Base-by-base conservation (phyloP, 2,888 invertebrate genomes). In the Palloptera scutellata region DNA sequence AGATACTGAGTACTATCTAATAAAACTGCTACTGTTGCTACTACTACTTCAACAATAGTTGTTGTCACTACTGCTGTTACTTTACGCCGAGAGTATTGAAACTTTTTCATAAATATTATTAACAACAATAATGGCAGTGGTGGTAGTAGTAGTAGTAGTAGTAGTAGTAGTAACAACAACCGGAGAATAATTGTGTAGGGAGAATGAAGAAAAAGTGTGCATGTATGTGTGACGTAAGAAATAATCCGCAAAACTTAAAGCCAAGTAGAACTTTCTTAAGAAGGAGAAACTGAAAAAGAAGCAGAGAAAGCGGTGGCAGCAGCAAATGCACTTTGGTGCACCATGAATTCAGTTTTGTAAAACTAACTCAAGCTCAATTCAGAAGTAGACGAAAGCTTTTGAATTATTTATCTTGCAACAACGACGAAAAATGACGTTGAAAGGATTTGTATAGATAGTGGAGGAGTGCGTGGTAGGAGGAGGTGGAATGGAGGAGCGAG, bases 71-170 rank as follows among this genome's bases (percentile, higher is more conserved):
- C 48, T 19, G 6, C 51, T n/a, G 20, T 51, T 48, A 13, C 43
- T 13, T 30, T 30, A 30, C 13, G 43, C 45, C 13, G 13, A 41
- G 51, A 40, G 52, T 30, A 43, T 73, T 69, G 73, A 70, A 79
- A 78, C 79, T 78, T 79, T 79, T 79, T 64, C 79, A 79, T 78
- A 78, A 78, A 78, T 78, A 78, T 79, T 78, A 78, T 78, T 78
- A 78, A 77, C 79, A 77, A 76, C 78, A 78, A 79, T 78, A 79
- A 76, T 76, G 76, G 78, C 13, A 48, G n/a, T 43, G 43, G 48
- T 42, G 10, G 48, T 48, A 9, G 52, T 48, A 11, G 11, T 40
- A 4, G 45, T 61, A 11, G 51, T 1, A 13, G 48, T 51, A 8
- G 48, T 15, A 51, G 48, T 30, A 42, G 48, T 48, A 54, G 54